phyloP scores from a whole-genome alignment of 2,888 invertebrate species.

The Andricus quercusramuli region DNA sequence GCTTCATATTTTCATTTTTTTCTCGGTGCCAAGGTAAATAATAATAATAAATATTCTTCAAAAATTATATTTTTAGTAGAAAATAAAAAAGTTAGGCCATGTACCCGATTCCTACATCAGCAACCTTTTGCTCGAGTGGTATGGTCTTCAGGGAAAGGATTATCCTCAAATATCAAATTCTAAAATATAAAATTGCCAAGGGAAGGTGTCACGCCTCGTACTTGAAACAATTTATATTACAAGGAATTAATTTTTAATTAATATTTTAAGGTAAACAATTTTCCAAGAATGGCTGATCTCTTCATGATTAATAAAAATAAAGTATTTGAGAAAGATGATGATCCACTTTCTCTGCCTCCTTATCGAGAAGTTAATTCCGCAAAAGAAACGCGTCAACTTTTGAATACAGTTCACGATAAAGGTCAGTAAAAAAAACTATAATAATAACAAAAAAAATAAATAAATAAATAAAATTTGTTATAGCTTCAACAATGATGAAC shows the following conservation, averaged over 20 bases:
- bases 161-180: too few relatives aligned
- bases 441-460: neutral
- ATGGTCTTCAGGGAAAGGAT: too few relatives aligned
- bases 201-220: too few relatives aligned
- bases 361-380: neutral
- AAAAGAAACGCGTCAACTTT: neutral
- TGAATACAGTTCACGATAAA: neutral
- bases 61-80: neutral
- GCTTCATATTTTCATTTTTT: slow-evolving; percentile 80
- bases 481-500: slow-evolving; percentile 80
- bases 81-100: neutral
- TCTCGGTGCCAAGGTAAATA: slow-evolving; percentile 68
- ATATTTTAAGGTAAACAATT: neutral
- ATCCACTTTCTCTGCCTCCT: neutral
- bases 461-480: too few relatives aligned
- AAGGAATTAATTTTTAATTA: too few relatives aligned
- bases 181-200: too few relatives aligned
- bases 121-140: too few relatives aligned
- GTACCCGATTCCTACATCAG: too few relatives aligned
- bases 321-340: slow-evolving; percentile 55
- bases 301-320: slow-evolving; percentile 77
- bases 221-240: too few relatives aligned
- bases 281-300: slow-evolving; percentile 79
- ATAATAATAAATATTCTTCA: too few relatives aligned
- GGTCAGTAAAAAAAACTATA: neutral